Evolutionary conservation across 2,113 vertebrate species (phyloP), one percentile per base, ranked within the genome.

Genomic region (Megatriorchis doriae): DNA sequence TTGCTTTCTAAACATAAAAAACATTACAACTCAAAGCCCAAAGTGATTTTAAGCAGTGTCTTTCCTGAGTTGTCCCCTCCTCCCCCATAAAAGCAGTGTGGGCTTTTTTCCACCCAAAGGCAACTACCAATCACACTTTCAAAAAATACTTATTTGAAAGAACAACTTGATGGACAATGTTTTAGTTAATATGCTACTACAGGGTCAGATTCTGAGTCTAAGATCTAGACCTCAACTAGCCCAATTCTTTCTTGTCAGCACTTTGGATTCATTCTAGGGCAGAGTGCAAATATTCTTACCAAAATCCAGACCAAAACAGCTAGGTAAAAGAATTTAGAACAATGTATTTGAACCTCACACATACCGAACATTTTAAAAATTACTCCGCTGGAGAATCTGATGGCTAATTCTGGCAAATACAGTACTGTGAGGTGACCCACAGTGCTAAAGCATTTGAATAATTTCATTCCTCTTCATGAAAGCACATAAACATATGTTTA

Each of bases 401-500:
- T 36, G 52, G 32, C 21, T 67, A 78, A 78, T 74, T 86, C 42
- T 55, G 20, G 25, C 78, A 93, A 86, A 86, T 10, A 26, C 0
- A 71, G 42, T 36, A 59, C 43, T 40, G 22, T 34, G 68, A 94
- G 43, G 89, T 91, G 72, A 95, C 65, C 86, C 36, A 85, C 16
- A 63, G 61, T 32, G 52, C 61, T 40, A 59, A 77, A 87, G 55
- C 47, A 67, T 45, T 93, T 43, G 56, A 87, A 18, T 84, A 87
- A 92, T 93, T 94, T 81, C 21, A 56, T 63, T 91, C 77, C 95
- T 92, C 89, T 95, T 91, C 83, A 89, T 89, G 77, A 88, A 93
- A 67, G 47, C 55, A 84, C 7, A 67, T 15, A 93, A 97, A 94
- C 91, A 92, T 47, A 82, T 81, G 72, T 92, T 95, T 96, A 94